Base-by-base conservation (phyloP, 2,113 vertebrate genomes). In the Camelus dromedarius region DNA sequence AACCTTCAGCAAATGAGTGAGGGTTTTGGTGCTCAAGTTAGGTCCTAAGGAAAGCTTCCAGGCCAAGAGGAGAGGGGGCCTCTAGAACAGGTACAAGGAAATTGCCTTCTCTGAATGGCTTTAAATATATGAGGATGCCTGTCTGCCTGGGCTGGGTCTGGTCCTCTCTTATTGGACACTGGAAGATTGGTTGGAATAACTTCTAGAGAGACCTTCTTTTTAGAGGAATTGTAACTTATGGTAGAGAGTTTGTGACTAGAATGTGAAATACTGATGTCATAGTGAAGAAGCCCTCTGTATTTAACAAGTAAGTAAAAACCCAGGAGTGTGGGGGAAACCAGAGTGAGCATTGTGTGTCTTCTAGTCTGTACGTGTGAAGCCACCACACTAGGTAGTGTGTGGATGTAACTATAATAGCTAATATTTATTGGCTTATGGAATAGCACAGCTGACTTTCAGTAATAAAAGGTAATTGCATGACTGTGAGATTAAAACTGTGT, bases 1-100 rank as follows among this genome's bases (percentile, higher is more conserved):
- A 82, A 8, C 16, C n/a, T 67, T 93, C 38, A 83, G 73, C 76
- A 89, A 87, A 42, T 67, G 58, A 96, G 9, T 62, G 54, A 93
- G 50, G 64, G 13, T 64, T 66, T 42, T 50, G 26, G 12, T 69
- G 66, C 46, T 94, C 22, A 66, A 42, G 11, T 91, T 67, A 32
- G 32, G n/a, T 48, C 35, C 80, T 62, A 50, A 48, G 12, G 46
- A 77, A 93, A 73, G 64, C 38, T 92, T 91, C 22, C 42, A 76
- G 58, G 62, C 26, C 35, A 18, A 58, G 35, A 76, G 64, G 58
- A 48, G 28, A 67, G 58, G 75, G 38, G 64, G 48, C 3, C 10
- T 50, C 10, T 62, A 72, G 54, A 60, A 26, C 30, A 86, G 38
- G 22, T 35, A 28, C 46, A 46, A 48, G 56, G 70, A 83, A 77